Evolutionary conservation across 2,888 invertebrate species (phyloP), one percentile per base, ranked within the genome.

Genomic region (Cordilura impudica): DNA sequence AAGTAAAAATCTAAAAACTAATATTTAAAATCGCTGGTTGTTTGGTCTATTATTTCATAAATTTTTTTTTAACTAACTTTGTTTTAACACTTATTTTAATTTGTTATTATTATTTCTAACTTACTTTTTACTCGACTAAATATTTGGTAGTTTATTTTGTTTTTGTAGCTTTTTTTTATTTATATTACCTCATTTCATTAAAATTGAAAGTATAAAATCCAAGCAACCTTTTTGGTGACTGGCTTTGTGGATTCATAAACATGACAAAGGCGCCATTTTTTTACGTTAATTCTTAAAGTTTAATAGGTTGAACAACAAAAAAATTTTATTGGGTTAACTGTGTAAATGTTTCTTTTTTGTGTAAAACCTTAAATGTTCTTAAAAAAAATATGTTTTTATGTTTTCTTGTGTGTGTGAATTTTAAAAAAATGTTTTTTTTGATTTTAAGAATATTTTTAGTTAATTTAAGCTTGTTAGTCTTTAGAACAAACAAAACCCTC

Each of bases 21-120:
- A 83, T 82, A 70, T 82, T 80, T 78, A n/a, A n/a, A 83, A 84
- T 81, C 85, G 83, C 85, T 88, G 88, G 87, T 88, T 89, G 86
- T 88, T 87, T 88, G 88, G 86, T 87, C 83, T 83, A 85, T 60
- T n/a, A 39, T 73, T 66, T 65, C 29, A 77, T 78, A 39, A 49
- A 67, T 82, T 87, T 89, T 86, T 65, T 14, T 54, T 71, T 49
- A 60, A 53, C 63, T 29, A 79, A 81, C 81, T 60, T 67, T 71
- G 66, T 78, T 81, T 74, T 49, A 72, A 39, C 21, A 56, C 35
- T 65, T 56, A 60, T 43, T 26, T 14, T 29, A 26, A 31, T 14
- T 54, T 45, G 47, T 18, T 43, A 45, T 53, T 45, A 51, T 43
- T 43, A 0, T 19, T 18, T 53, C 29, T 63, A 8, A 18, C 23